phyloP scores from a whole-genome alignment of 2,888 invertebrate genomes.

The Macrophya annulata region DNA sequence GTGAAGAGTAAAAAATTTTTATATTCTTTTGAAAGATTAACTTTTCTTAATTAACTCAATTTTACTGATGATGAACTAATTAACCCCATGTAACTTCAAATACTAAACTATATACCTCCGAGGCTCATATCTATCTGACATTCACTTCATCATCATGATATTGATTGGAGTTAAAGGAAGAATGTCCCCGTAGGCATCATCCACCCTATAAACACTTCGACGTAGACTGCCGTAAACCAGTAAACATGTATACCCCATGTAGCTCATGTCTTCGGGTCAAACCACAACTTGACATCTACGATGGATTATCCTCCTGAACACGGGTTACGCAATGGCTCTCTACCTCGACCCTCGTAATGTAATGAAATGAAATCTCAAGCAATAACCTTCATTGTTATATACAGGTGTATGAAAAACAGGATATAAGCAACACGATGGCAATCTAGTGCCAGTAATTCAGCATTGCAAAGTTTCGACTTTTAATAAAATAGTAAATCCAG shows the following conservation, averaged over 20 bases:
- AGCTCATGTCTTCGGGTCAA: conserved; percentile 18
- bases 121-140: conserved; percentile 9
- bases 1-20: background rate
- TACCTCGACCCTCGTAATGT: background rate
- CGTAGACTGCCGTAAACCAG: background rate
- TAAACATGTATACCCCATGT: conserved; percentile 22
- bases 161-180: conserved; percentile 22
- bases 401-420: background rate
- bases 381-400: background rate
- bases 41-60: background rate
- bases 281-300: conserved; percentile 28
- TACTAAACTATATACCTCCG: background rate
- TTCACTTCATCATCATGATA: background rate
- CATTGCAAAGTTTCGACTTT: background rate
- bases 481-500: too few species aligned
- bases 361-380: conserved; percentile 17
- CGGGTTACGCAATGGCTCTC: conserved; percentile 5
- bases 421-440: background rate
- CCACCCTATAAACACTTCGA: conserved; percentile 25
- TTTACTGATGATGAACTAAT: conserved; percentile 12
- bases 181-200: background rate
- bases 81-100: conserved; percentile 1
- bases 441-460: background rate
- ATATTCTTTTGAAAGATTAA: background rate
- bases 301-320: conserved; percentile 9